Conservation (phyloP, 64 coral and sea anemone species). For the Stylophora pistillata region DNA sequence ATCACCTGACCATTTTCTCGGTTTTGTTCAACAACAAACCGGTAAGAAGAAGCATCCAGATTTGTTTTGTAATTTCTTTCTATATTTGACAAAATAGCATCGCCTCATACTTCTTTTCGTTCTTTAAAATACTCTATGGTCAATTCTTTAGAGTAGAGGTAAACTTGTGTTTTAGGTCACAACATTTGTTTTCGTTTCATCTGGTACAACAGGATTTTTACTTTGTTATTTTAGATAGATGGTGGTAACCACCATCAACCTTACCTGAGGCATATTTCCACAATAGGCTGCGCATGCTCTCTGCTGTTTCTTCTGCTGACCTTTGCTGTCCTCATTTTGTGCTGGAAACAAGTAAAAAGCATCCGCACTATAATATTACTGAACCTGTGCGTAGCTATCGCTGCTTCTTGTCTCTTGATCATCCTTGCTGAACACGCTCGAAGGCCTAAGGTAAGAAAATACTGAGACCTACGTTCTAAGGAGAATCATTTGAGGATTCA, state of each 20-base stretch:
- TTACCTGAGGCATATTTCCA: constrained; percentile 29
- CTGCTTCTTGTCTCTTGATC: constrained; percentile 31
- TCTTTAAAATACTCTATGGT: too few relatives aligned
- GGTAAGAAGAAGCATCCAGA: neutral
- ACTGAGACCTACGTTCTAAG: too few relatives aligned
- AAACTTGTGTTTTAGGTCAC: too few relatives aligned
- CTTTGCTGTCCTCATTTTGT: constrained; percentile 15
- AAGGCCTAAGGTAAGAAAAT: constrained; percentile 25
- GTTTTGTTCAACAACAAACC: constrained; percentile 39
- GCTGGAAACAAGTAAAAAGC: constrained; percentile 51
- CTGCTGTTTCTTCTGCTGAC: constrained; percentile 68
- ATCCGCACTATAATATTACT: constrained; percentile 36
- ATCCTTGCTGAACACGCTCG: constrained; percentile 18
- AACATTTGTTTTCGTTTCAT: neutral
- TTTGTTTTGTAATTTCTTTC: too few relatives aligned
- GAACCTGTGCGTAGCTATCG: constrained; percentile 52
- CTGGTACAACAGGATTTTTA: neutral
- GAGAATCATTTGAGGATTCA: neutral
- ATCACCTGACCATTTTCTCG: constrained; percentile 62
- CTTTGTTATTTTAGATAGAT: constrained; percentile 2
- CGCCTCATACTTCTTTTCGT: too few relatives aligned
- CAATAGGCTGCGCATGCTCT: constrained; percentile 49
- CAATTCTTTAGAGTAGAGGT: too few relatives aligned
- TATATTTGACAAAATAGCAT: too few relatives aligned
- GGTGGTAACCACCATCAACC: neutral